Percentiles rank a stretch among this genome's conserved stretches.
phyloP scores from a whole-genome alignment of 1,140 invertebrate genomes.

The Trialeurodes vaporariorum region DNA sequence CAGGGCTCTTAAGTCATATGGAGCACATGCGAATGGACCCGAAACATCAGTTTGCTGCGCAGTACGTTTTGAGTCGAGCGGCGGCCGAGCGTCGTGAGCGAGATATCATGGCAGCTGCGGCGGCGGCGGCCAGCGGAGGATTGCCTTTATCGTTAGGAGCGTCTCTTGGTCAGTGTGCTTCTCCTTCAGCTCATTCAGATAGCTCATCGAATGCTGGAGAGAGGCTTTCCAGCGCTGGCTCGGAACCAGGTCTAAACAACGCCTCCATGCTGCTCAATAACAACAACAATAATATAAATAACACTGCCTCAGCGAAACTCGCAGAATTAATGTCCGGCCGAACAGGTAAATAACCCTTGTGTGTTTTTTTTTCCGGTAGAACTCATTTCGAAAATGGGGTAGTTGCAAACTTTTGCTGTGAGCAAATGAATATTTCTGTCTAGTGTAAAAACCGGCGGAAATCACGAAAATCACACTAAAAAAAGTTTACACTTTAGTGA shows the following conservation, averaged over 20 bases:
- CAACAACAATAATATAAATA: constrained; percentile 58
- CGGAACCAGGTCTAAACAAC: constrained; percentile 46
- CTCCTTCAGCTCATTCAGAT: constrained; percentile 69
- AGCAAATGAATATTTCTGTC: no score
- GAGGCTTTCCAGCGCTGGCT: constrained; percentile 59
- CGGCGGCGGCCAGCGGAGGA: constrained; percentile 42
- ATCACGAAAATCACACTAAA: no score
- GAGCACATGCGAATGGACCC: constrained; percentile 95
- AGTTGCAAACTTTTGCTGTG: no score
- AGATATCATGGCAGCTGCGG: constrained; percentile 59
- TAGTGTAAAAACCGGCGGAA: no score
- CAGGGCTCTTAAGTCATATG: constrained; percentile 85
- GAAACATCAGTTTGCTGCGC: constrained; percentile 89
- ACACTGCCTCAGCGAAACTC: constrained; percentile 30
- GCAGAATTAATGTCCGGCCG: constrained; percentile 29
- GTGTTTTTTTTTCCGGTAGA: no score
- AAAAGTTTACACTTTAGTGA: no score
- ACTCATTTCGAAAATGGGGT: no score
- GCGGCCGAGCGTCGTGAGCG: constrained; percentile 78
- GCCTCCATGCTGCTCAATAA: constrained; percentile 22
- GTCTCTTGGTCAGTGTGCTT: constrained; percentile 41
- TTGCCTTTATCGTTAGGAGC: constrained; percentile 34
- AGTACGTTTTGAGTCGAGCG: constrained; percentile 79
- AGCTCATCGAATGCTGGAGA: constrained; percentile 34
- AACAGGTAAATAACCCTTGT: constrained; percentile 25